Conservation (phyloP, 2,113 vertebrate genomes). For the Toxotes jaculatrix region DNA sequence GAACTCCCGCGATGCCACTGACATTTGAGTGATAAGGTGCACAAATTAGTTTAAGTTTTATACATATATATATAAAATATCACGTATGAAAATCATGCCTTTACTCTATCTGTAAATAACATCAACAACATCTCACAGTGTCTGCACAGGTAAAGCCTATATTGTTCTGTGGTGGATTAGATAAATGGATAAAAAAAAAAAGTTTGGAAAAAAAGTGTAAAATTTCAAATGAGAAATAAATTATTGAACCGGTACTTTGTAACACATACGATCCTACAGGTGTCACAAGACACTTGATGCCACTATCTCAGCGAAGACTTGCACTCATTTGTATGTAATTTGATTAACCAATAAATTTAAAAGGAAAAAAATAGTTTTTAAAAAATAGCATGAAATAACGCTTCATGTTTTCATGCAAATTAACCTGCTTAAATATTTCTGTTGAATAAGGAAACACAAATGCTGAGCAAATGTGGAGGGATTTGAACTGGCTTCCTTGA, state of each 20-base stretch:
- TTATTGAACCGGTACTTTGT: conserved; percentile 40
- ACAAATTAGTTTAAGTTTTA: neutral
- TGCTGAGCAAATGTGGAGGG: neutral
- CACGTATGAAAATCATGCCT: neutral
- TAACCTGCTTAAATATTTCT: neutral
- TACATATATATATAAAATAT: no score
- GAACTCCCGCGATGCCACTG: neutral
- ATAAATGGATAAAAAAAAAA: neutral
- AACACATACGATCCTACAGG: conserved; percentile 49
- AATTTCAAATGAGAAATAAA: conserved; percentile 11
- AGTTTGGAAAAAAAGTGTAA: neutral
- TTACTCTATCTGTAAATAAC: no score
- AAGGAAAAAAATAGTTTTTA: neutral
- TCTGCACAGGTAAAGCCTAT: neutral
- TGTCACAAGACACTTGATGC: conserved; percentile 36
- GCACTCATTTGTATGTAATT: neutral
- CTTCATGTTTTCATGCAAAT: neutral
- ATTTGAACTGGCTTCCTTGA: neutral
- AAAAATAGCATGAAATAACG: neutral
- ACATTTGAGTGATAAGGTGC: neutral
- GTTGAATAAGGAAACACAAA: neutral
- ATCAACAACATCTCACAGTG: neutral
- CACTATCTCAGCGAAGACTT: neutral
- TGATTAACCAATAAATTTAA: neutral
- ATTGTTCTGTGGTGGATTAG: neutral